Conservation (phyloP, 2,113 vertebrate species). For the Forbesichthys papilliferus region DNA sequence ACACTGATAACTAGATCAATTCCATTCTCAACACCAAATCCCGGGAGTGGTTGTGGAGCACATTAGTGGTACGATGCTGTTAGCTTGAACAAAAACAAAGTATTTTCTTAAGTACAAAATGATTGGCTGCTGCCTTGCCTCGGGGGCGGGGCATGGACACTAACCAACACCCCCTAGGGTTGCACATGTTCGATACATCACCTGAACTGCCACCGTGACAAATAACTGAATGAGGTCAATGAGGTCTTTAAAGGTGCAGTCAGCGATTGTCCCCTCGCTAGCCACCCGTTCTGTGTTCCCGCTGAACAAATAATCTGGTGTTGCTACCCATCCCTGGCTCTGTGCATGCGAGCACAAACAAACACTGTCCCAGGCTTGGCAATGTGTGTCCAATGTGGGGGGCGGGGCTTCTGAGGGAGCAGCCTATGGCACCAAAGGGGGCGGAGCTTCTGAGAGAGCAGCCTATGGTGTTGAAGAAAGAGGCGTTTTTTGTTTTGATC, state of each 20-base stretch:
- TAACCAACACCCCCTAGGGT: background rate
- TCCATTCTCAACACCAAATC: conserved; percentile 19
- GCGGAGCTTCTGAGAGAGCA: too few species aligned
- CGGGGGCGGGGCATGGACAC: conserved; percentile 9
- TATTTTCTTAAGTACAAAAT: conserved; percentile 9
- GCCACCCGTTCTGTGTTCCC: background rate
- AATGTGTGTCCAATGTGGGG: too few species aligned
- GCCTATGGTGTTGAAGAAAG: too few species aligned
- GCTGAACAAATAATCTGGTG: too few species aligned
- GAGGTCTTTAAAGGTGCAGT: conserved; percentile 12
- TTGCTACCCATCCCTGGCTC: too few species aligned
- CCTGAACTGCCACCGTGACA: conserved; percentile 3
- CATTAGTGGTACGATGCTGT: too few species aligned
- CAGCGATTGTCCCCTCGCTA: background rate
- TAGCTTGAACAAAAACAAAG: conserved; percentile 63
- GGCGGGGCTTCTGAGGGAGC: too few species aligned
- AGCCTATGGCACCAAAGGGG: too few species aligned
- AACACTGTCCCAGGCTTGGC: too few species aligned
- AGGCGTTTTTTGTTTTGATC: too few species aligned
- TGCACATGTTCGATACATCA: background rate
- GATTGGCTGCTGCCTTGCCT: conserved; percentile 25
- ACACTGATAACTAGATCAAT: background rate
- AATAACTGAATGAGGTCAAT: conserved; percentile 9
- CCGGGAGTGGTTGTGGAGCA: conserved; percentile 30
- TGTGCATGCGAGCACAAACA: too few species aligned